A percentile compares a stretch with the other conserved stretches of the same genome.
Conservation (phyloP, 1,140 invertebrate genomes). For the Trichonephila inaurata region DNA sequence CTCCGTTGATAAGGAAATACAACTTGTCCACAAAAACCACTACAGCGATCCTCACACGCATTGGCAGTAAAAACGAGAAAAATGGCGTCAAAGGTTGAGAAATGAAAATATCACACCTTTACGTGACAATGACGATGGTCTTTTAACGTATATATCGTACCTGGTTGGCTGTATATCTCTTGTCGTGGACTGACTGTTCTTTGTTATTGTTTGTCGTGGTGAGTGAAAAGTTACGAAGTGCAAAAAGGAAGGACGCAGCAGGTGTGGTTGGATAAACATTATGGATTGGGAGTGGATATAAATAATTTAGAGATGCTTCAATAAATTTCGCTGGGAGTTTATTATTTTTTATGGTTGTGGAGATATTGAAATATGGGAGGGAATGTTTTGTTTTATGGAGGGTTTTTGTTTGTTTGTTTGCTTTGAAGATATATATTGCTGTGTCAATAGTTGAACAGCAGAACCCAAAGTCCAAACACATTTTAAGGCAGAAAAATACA, state of each 20-base stretch:
- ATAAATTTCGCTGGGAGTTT: neutral
- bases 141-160: neutral
- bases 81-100: neutral
- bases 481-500: no score
- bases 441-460: no score
- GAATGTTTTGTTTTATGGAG: no score
- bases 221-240: neutral
- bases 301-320: neutral
- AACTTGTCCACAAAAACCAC: neutral
- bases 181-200: neutral
- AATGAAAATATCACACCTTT: conserved; percentile 1
- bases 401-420: no score
- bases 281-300: neutral
- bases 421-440: no score
- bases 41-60: neutral
- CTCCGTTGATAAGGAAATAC: neutral
- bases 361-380: neutral
- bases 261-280: neutral
- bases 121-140: neutral
- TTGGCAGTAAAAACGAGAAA: neutral
- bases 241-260: neutral
- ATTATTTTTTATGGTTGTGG: neutral
- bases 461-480: no score
- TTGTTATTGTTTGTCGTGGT: neutral
- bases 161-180: neutral